Evolutionary conservation across 2,888 invertebrate species (phyloP).

Genomic region (Odontomyia ornata): DNA sequence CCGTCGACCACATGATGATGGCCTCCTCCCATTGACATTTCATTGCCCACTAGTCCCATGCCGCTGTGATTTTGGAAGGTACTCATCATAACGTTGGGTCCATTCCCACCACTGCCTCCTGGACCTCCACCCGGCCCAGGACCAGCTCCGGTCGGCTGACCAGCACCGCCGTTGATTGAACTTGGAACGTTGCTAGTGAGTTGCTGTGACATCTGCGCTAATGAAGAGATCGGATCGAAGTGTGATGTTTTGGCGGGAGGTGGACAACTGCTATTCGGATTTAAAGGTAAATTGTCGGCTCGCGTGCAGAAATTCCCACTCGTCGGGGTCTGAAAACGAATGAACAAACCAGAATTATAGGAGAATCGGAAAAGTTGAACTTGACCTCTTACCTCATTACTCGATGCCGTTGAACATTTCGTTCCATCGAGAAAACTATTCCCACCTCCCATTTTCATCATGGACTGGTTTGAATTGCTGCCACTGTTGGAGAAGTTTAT

Average conservation of each 20-base stretch:
- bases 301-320: conserved; percentile 63
- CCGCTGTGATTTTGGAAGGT: conserved; percentile 48
- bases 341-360: conserved; percentile 46
- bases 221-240: conserved; percentile 92
- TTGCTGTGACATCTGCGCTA: conserved; percentile 95
- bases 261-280: conserved; percentile 70
- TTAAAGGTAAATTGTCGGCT: conserved; percentile 72
- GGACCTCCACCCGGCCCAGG: conserved; percentile 59
- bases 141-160: conserved; percentile 63
- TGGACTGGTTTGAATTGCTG: conserved; percentile 53
- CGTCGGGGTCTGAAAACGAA: conserved; percentile 56
- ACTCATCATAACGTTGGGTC: conserved; percentile 47
- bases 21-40: conserved; percentile 42
- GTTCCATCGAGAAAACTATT: conserved; percentile 60
- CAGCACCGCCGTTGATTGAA: conserved; percentile 65
- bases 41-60: conserved; percentile 44
- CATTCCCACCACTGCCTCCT: conserved; percentile 50
- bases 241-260: conserved; percentile 72
- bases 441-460: conserved; percentile 56
- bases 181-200: conserved; percentile 78
- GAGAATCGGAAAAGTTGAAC: background rate
- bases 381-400: conserved; percentile 48
- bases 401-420: conserved; percentile 47
- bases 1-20: conserved; percentile 54
- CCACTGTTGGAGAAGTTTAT: conserved; percentile 54